Evolutionary conservation across 2,797 vertebrate genomes (phyloP), one percentile per base, ranked within the genome.

Genomic region (Masticophis lateralis): DNA sequence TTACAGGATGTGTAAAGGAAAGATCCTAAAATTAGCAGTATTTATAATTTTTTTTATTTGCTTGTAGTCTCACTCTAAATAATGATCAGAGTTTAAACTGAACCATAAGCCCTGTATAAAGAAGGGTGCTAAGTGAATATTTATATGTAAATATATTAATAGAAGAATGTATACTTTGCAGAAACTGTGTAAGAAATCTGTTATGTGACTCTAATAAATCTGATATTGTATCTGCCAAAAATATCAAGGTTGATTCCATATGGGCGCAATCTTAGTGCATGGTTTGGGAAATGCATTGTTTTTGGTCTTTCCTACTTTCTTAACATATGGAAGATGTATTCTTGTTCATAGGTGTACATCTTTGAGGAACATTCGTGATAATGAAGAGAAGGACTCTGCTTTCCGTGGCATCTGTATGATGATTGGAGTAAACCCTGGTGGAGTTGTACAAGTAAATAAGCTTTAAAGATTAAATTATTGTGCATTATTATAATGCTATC

Each of bases 351-450:
- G 99, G 99, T 99, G 99, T 97, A 99, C 99, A 0, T 99, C 99
- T 0, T 96, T 99, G 91, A 98, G 99, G 93, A 99, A 99, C 96
- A 99, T 99, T 96, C 96, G 99, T 57, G 99, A 99, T 97, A 99
- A 99, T 0, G 99, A 99, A 93, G 99, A 99, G 97, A 99, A 99
- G 96, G 99, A 99, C 95, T 99, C 99, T 0, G 99, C 99, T 53
- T 99, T 99, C 97, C 98, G 99, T 0, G 99, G 99, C 89, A 99
- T 99, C 96, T 99, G 99, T 91, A 98, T 99, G 97, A 99, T 99
- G 99, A 99, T 99, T 4, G 98, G 98, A 2, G 99, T 99, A 92
- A 99, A 99, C 94, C 99, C 99, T 0, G 98, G 98, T 3, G 99
- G 99, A 0, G 99, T 99, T 0, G 98, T 99, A 93, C 99, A 99